A percentile compares a stretch with the other conserved stretches of the same genome.
phyloP scores from a whole-genome alignment of 1,140 invertebrate species.

The Helicoverpa zea region DNA sequence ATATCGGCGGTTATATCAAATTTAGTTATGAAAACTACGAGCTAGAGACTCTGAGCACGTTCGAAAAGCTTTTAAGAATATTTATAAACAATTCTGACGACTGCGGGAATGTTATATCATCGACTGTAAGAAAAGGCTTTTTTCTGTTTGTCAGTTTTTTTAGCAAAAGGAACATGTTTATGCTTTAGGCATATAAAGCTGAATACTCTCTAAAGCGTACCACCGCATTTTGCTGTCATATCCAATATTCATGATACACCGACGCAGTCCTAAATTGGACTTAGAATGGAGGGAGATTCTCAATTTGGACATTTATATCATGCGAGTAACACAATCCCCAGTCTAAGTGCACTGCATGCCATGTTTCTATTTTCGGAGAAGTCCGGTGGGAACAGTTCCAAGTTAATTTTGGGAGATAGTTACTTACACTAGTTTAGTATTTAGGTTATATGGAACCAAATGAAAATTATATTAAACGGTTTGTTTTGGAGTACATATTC shows the following conservation, averaged over 20 bases:
- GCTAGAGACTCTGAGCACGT: background rate
- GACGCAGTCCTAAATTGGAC: conserved; percentile 8
- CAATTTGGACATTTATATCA: conserved; percentile 17
- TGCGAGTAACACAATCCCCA: conserved; percentile 17
- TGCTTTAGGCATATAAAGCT: background rate
- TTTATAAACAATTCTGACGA: background rate
- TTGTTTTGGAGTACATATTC: too few relatives aligned
- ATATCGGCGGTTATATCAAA: conserved; percentile 20
- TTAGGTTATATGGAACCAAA: too few relatives aligned
- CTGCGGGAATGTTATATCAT: background rate
- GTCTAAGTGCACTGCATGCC: conserved; percentile 10
- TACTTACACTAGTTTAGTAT: background rate
- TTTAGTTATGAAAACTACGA: conserved; percentile 13
- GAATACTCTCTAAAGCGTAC: background rate
- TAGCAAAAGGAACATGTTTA: background rate
- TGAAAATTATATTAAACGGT: too few relatives aligned
- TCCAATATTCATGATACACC: conserved; percentile 16
- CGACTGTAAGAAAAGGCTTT: too few relatives aligned
- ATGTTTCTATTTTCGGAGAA: conserved; percentile 19
- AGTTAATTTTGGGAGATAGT: background rate
- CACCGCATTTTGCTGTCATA: background rate
- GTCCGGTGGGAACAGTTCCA: background rate
- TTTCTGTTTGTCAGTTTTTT: background rate
- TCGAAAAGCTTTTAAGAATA: background rate
- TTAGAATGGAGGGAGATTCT: conserved; percentile 13